Conservation (phyloP, 2,888 invertebrate genomes). For the Cheilosia urbana region DNA sequence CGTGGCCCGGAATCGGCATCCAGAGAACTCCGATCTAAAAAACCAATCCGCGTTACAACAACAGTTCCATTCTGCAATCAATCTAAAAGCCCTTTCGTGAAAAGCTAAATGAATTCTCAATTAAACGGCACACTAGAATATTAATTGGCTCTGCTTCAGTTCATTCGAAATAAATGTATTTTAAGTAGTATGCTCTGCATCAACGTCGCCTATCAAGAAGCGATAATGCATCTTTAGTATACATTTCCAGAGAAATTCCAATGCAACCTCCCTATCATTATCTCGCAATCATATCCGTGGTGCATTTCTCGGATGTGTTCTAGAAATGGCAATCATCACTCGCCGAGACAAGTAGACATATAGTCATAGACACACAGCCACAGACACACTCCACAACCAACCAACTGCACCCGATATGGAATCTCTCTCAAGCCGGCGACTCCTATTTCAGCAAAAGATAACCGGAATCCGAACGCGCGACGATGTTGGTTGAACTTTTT, state of each 20-base stretch:
- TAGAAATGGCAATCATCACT: slow-evolving; percentile 65
- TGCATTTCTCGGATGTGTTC: slow-evolving; percentile 50
- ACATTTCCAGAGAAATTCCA: slow-evolving; percentile 29
- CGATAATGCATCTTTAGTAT: slow-evolving; percentile 53
- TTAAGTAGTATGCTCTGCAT: neutral
- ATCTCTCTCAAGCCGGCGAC: slow-evolving; percentile 47
- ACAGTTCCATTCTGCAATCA: no score
- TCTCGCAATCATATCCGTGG: slow-evolving; percentile 40
- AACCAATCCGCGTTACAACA: no score
- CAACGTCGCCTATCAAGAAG: slow-evolving; percentile 20
- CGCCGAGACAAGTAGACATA: slow-evolving; percentile 17
- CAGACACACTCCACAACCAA: neutral
- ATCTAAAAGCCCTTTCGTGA: no score
- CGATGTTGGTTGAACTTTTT: slow-evolving; percentile 39
- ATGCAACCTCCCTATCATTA: slow-evolving; percentile 19
- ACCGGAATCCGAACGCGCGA: slow-evolving; percentile 42
- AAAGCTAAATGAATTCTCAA: neutral
- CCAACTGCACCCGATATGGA: slow-evolving; percentile 56
- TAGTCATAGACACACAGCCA: no score
- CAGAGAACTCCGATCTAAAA: neutral
- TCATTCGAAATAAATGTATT: slow-evolving; percentile 9
- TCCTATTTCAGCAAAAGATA: slow-evolving; percentile 56
- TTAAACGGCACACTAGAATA: neutral
- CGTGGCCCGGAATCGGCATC: no score
- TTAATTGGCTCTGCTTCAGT: slow-evolving; percentile 4